Conservation (phyloP, 2,888 invertebrate species). For the Ichneumoninae sp. region DNA sequence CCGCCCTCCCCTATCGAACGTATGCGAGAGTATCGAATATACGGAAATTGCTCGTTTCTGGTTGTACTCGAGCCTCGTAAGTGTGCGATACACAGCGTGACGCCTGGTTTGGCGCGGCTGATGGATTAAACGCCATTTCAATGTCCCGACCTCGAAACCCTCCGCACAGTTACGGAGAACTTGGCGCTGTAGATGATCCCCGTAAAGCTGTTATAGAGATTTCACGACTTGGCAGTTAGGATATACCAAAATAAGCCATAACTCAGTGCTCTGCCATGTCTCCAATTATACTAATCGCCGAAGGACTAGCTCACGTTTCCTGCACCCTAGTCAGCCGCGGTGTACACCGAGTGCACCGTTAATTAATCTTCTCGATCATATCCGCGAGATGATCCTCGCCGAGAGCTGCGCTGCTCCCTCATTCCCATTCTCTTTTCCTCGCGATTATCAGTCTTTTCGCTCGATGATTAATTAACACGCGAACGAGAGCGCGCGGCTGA, state of each 20-base stretch:
- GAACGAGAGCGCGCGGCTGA: slow-evolving; percentile 36
- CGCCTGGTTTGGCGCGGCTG: slow-evolving; percentile 20
- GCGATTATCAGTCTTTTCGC: slow-evolving; percentile 71
- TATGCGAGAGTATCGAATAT: background rate
- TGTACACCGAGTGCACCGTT: slow-evolving; percentile 46
- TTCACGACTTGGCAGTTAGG: slow-evolving; percentile 55
- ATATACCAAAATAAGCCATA: slow-evolving; percentile 62
- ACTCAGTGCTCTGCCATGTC: slow-evolving; percentile 48
- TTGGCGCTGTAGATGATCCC: slow-evolving; percentile 30
- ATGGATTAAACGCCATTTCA: slow-evolving; percentile 19
- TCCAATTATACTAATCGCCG: slow-evolving; percentile 62
- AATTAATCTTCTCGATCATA: slow-evolving; percentile 66
- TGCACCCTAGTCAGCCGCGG: slow-evolving; percentile 16
- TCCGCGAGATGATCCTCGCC: slow-evolving; percentile 69
- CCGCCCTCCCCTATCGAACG: too few relatives aligned
- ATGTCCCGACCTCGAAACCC: slow-evolving; percentile 13
- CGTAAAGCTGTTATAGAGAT: slow-evolving; percentile 44
- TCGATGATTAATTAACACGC: slow-evolving; percentile 73
- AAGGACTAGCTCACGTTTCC: slow-evolving; percentile 26
- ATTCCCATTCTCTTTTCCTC: slow-evolving; percentile 58
- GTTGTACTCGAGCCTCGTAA: background rate
- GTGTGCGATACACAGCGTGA: background rate
- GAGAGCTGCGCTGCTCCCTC: slow-evolving; percentile 58
- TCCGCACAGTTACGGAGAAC: slow-evolving; percentile 10
- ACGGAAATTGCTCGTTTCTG: background rate